A percentile compares a stretch with the other conserved stretches of the same genome.
These are phyloP conservation scores for Troilus luridus DNA, from an alignment of 2,888 invertebrate genomes.

Conservation along the genomic window DNA sequence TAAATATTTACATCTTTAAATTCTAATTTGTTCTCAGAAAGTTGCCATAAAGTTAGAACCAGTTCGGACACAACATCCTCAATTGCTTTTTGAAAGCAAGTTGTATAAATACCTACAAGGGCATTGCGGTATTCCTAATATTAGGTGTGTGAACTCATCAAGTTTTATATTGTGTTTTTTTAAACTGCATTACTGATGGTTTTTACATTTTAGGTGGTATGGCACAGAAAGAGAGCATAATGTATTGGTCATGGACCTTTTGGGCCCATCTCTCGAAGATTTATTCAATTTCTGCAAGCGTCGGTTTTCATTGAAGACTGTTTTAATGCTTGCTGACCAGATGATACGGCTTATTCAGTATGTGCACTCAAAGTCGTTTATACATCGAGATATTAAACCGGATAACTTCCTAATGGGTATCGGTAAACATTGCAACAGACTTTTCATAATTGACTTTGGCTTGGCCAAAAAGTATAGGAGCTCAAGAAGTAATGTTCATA, in stretches of 20 bases:
- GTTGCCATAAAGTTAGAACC: conserved; percentile 99
- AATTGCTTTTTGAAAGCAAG: conserved; percentile 98
- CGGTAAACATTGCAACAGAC: conserved; percentile 97
- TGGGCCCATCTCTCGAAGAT: conserved; percentile 98
- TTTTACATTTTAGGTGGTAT: conserved; percentile 75
- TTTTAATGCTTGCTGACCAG: conserved; percentile 98
- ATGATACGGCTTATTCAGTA: conserved; percentile 97
- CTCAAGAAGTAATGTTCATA: conserved; percentile 91
- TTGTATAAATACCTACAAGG: conserved; percentile 98
- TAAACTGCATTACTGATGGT: not conserved
- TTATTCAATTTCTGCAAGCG: conserved; percentile 99
- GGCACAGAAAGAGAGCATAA: conserved; percentile 98
- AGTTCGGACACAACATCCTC: conserved; percentile 96
- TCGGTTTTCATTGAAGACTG: conserved; percentile 99
- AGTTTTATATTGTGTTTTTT: not conserved
- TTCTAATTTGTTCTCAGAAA: conserved; percentile 77
- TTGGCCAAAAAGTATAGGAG: conserved; percentile 99
- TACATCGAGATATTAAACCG: conserved; percentile 98
- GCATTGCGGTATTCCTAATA: conserved; percentile 95
- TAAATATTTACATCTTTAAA: not conserved
- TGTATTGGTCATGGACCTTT: conserved; percentile 98
- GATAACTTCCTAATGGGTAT: conserved; percentile 99
- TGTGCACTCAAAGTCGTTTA: conserved; percentile 99
- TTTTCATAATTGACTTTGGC: conserved; percentile 99
- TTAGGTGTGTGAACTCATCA: conserved; percentile 77